Conservation (phyloP, 2,113 vertebrate genomes). For the Piprites chloris region DNA sequence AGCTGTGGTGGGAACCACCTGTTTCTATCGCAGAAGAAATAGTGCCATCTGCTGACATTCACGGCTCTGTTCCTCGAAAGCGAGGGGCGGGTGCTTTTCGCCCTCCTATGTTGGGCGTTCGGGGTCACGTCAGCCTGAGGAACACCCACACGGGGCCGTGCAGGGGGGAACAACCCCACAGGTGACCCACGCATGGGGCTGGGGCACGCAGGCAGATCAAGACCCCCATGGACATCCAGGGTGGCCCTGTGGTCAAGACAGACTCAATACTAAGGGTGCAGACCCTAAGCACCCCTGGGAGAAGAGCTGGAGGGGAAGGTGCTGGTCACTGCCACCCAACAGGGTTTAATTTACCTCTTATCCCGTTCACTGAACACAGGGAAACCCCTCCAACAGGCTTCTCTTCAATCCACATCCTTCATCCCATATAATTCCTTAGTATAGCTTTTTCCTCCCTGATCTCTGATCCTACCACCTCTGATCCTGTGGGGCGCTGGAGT, state of each 20-base stretch:
- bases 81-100: background rate
- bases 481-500: background rate
- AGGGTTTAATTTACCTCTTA: background rate
- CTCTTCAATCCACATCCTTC: background rate
- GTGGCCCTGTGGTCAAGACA: accelerated
- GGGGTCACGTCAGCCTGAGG: background rate
- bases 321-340: background rate
- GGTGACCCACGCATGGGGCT: background rate
- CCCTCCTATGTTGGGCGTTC: accelerated
- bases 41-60: slow-evolving; percentile 61
- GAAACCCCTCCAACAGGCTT: background rate
- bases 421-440: background rate
- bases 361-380: background rate
- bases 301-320: background rate
- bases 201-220: background rate
- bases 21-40: slow-evolving; percentile 24
- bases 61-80: slow-evolving; percentile 11
- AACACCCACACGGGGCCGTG: background rate
- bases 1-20: background rate
- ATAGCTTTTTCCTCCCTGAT: background rate
- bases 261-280: accelerated
- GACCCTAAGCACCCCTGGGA: accelerated
- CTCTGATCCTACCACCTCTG: background rate
- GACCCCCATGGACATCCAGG: background rate
- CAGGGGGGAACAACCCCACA: background rate